Base-by-base conservation (phyloP, 92 coral and sea anemone species). In the Nematostella vectensis region DNA sequence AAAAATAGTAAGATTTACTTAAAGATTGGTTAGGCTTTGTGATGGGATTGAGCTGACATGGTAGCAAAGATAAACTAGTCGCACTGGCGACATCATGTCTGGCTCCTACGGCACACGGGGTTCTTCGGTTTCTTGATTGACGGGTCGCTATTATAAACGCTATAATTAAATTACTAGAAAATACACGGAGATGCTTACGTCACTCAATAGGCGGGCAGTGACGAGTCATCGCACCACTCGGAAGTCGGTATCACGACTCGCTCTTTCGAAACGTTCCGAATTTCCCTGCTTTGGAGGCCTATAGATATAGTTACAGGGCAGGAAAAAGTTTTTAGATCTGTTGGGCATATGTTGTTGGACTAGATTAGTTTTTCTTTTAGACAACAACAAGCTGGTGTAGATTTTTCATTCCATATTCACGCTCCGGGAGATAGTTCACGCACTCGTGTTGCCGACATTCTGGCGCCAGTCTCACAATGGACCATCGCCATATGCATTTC, bases 401-500 rank as follows among this genome's bases (percentile, higher is more conserved):
- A 71, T 66, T 62, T 70, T 69, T 80, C 74, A 67, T 59, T 70
- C 94, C 76, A 72, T 85, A 79, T 84, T 51, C 37, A 55, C 94
- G 50, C 94, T 77, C 94, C 94, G 74, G 88, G 94, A 85, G 94
- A 75, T 80, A 44, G 50, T 58, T 31, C 64, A 68, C 23, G 57
- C 47, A 50, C 61, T 79, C 61, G 67, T 29, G 45, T 61, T 68
- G 63, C 73, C 70, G 94, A 63, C 94, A 65, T 23, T 29, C 67
- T 65, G 94, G 83, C 94, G 94, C 94, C 94, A 44, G 42, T 29
- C 23, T 43, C 61, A 89, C 95, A 85, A 81, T 86, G 75, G 66
- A 27, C 30, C 50, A 55, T 33, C 88, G 55, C 96, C 87, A 85
- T 80, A 85, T 72, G 95, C 79, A 81, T 77, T 71, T 79, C 82